Evolutionary conservation across 2,797 vertebrate genomes (phyloP).

Genomic region (Gymnocypris eckloni): DNA sequence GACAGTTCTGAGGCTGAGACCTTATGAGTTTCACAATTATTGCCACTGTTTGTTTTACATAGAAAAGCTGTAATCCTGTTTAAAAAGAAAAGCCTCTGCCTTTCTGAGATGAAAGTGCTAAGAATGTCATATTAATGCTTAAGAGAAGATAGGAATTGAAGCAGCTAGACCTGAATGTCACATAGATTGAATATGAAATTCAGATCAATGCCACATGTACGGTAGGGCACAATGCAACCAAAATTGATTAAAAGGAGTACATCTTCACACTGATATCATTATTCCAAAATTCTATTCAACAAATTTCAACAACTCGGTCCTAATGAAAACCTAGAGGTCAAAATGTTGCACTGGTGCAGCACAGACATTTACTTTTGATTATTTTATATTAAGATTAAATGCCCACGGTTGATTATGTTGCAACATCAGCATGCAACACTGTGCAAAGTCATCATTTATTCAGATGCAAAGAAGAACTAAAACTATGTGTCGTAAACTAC

Average conservation of each 20-base stretch:
- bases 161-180: neutral
- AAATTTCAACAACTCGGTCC: neutral
- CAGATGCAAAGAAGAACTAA: neutral
- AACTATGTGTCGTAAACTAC: slow-evolving; percentile 4
- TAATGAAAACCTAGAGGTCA: neutral
- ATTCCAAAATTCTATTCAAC: neutral
- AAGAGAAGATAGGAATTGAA: neutral
- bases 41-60: neutral
- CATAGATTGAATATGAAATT: neutral
- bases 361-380: neutral
- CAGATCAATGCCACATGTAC: no score
- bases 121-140: neutral
- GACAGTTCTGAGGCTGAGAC: slow-evolving; percentile 8
- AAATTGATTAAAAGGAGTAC: neutral
- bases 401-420: neutral
- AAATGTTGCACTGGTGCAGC: neutral
- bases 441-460: neutral
- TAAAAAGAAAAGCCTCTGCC: neutral
- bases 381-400: neutral
- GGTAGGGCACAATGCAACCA: neutral
- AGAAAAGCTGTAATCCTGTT: neutral
- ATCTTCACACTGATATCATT: neutral
- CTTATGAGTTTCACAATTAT: slow-evolving; percentile 29
- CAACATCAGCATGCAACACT: neutral
- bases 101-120: neutral